Evolutionary conservation across 2,888 invertebrate genomes (phyloP), one percentile per base, ranked within the genome.

Genomic region (Pelosia muscerda): DNA sequence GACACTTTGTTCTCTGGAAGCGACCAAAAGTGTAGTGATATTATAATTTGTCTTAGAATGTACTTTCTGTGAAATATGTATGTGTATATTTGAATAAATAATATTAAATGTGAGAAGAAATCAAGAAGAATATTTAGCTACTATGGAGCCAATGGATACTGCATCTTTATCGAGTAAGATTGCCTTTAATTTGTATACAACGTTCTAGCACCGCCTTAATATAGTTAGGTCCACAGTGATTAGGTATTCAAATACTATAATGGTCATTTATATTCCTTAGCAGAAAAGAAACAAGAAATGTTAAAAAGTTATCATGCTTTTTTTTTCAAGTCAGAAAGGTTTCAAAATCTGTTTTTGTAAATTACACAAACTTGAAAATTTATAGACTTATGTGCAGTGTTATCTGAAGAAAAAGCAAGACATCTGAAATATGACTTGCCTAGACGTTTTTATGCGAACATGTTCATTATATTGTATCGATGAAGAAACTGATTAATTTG

Each of bases 131-230:
- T 1, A 71, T 70, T 81, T 67, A 61, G 70, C 54, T 64, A 77
- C 68, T 65, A 88, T 87, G 88, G 88, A 90, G 77, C 73, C 81
- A 65, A 81, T 83, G 84, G 89, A 89, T 69, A 82, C 81, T 66
- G 79, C 86, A 54, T 82, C 76, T 75, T 73, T 85, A 66, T 73
- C 85, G 81, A 83, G 90, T 90, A 90, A 90, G 90, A 61, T 55
- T 42, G 80, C 59, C 63, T 78, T 76, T 75, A 59, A 66, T 54
- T 56, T 56, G 13, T 38, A 10, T n/a, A 2, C 13, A 53, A 53
- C 15, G n/a, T 15, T 34, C 31, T 53, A 60, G 8, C 9, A 23
- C 6, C 15, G 15, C 8, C 25, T 0, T 11, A 10, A 28, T 23
- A 23, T 25, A 13, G 15, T 55, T 23, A 25, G 25, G 6, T 55